These are phyloP conservation scores for Zygothrica quintamaculata DNA, from an alignment of 2,888 invertebrate species.

Conservation along the genomic window DNA sequence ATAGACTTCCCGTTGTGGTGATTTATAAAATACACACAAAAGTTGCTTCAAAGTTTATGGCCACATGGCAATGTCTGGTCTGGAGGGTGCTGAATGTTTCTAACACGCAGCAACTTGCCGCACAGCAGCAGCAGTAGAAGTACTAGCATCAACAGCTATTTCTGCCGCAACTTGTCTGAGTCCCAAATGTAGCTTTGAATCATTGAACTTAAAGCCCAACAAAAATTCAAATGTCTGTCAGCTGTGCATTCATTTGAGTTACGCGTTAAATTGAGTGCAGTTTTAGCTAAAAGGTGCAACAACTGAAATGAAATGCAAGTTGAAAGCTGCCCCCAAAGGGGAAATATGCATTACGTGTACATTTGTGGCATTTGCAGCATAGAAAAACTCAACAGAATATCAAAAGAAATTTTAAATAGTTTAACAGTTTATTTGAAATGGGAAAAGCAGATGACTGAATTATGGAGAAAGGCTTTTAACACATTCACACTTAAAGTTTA, in stretches of 20 bases:
- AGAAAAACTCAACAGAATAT: slow-evolving; percentile 2
- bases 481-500: slow-evolving; percentile 21
- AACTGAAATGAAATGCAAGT: slow-evolving; percentile 23
- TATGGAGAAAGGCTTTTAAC: slow-evolving; percentile 22
- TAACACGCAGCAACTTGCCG: slow-evolving; percentile 34
- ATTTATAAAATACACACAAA: slow-evolving; percentile 50
- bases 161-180: slow-evolving; percentile 29
- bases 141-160: background rate
- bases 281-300: slow-evolving; percentile 46
- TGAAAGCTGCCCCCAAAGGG: background rate
- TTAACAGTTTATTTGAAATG: slow-evolving; percentile 25
- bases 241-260: slow-evolving; percentile 58
- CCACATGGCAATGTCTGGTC: slow-evolving; percentile 19
- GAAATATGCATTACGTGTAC: slow-evolving; percentile 7
- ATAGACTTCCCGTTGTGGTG: slow-evolving; percentile 1
- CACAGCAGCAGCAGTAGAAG: slow-evolving; percentile 10
- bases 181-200: slow-evolving; percentile 18
- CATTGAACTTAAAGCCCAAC: slow-evolving; percentile 50
- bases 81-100: background rate
- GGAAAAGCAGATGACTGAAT: slow-evolving; percentile 28
- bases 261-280: slow-evolving; percentile 64
- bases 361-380: slow-evolving; percentile 18
- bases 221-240: slow-evolving; percentile 58
- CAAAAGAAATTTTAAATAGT: slow-evolving; percentile 14
- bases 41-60: slow-evolving; percentile 71